Conservation (phyloP, 2,888 invertebrate species). For the Lasioglossum vierecki region DNA sequence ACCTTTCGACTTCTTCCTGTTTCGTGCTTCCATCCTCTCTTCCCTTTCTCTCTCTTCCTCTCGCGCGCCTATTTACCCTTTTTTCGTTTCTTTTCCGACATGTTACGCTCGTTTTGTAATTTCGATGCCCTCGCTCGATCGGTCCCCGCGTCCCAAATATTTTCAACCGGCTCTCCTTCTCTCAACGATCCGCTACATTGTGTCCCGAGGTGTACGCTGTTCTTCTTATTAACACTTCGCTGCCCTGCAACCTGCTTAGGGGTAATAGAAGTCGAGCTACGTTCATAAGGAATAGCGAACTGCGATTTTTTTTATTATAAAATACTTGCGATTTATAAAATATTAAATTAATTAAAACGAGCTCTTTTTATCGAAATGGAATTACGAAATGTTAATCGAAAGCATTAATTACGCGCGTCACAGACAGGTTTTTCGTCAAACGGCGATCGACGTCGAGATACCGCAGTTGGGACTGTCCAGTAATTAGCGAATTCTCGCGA, state of each 20-base stretch:
- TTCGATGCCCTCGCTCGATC: background rate
- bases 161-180: background rate
- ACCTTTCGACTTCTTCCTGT: constrained; percentile 13
- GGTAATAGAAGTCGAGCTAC: background rate
- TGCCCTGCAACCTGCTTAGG: background rate
- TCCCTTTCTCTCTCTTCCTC: background rate
- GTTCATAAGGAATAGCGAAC: too few relatives aligned
- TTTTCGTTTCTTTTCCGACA: background rate
- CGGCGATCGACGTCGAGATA: constrained; percentile 41
- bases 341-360: background rate
- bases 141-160: background rate
- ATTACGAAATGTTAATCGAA: constrained; percentile 31
- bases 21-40: background rate
- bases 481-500: constrained; percentile 50
- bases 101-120: constrained; percentile 2
- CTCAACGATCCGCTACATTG: background rate
- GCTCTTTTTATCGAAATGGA: background rate
- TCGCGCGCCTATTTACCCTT: background rate
- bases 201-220: background rate
- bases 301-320: background rate
- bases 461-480: background rate
- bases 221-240: constrained; percentile 1
- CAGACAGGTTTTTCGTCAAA: constrained; percentile 7
- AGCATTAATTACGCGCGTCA: constrained; percentile 17
- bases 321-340: too few relatives aligned